Evolutionary conservation across 1,140 invertebrate species (phyloP), one percentile per base, ranked within the genome.

Genomic region (Bursaphelenchus mucronatus): DNA sequence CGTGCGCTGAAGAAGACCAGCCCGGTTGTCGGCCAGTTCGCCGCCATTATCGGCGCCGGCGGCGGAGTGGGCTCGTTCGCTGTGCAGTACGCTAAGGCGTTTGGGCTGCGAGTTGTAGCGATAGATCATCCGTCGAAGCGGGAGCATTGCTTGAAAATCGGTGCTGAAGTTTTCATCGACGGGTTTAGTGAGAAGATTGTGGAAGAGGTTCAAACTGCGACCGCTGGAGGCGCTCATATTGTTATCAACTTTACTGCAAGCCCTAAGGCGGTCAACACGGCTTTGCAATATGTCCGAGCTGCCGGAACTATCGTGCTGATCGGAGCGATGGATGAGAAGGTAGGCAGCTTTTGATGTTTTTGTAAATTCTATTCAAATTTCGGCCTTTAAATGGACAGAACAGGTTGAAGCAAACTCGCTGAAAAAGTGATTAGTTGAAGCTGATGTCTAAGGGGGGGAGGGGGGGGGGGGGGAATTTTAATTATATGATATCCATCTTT

Each of bases 21-120:
- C 51, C 19, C 40, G 51, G 40, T 30, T 11, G 19, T 39, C 9
- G 51, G 51, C 11, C 9, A 52, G n/a, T 30, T 52, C 13, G 8
- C 40, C 40, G 51, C 51, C 11, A 52, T 52, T 3, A 52, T 39
- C n/a, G 21, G 19, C 11, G 51, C 51, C 9, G 13, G 51, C 10
- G n/a, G 51, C 0, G 19, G 19, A 30, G 19, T 11, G 10, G 51
- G 51, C 10, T 3, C 10, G 3, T 10, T 52, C 10, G 51, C 10
- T 39, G 40, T 52, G 21, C 51, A 52, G n/a, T 52, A 52, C 40
- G 51, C 51, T 10, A 52, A 52, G 5, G 51, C 51, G 3, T 11
- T 52, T 9, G 51, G 51, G 10, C 11, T 52, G 51, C 10, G 13
- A n/a, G 51, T 52, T 10, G 10, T 52, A 3, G 51, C 51, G 9